Percentiles rank a stretch among this genome's conserved stretches.
Conservation (phyloP, 2,113 vertebrate genomes). For the Mormoops blainvillei region DNA sequence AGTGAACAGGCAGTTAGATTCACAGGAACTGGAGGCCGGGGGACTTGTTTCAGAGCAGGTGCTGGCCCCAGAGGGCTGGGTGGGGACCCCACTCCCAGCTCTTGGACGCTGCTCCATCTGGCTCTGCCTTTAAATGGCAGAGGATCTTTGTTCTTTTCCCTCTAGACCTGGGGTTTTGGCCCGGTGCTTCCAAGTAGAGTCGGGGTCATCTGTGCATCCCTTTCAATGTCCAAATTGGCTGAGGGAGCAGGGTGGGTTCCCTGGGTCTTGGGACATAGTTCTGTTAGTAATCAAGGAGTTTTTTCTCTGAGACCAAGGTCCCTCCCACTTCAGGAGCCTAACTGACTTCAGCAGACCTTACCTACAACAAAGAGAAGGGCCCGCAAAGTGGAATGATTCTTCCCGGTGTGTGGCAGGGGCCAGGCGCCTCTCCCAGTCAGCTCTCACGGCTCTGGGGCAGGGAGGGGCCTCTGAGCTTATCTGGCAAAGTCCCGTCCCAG, state of each 20-base stretch:
- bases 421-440: rapidly evolving
- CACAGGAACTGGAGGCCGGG: not conserved
- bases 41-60: not conserved
- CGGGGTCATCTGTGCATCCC: not conserved
- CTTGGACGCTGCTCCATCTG: not conserved
- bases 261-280: not conserved
- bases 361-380: not conserved
- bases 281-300: not conserved
- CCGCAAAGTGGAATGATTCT: not conserved
- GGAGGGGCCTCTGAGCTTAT: not conserved
- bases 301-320: not conserved
- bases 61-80: rapidly evolving
- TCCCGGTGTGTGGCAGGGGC: not conserved
- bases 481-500: not conserved
- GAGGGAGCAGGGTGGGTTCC: not conserved
- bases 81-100: no score
- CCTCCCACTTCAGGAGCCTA: not conserved
- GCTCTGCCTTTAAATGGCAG: not conserved
- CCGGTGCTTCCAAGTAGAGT: not conserved
- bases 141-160: not conserved
- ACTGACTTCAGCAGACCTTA: not conserved
- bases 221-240: not conserved
- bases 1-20: not conserved
- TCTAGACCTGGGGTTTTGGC: not conserved
- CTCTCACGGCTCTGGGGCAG: not conserved